Base-by-base conservation (phyloP, 2,888 invertebrate species). In the Anthrax anthrax region DNA sequence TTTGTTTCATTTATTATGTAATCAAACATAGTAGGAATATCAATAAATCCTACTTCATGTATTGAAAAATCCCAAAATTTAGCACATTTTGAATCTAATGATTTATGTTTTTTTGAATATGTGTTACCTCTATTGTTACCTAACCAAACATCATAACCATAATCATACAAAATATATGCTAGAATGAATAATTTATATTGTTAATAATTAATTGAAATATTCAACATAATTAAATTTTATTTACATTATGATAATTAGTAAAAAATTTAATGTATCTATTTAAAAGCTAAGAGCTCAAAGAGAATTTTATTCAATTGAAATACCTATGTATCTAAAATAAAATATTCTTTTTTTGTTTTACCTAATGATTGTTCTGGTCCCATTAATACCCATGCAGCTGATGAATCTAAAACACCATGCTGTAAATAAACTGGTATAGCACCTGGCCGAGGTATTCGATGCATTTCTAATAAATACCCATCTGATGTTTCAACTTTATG, bases 11-110 rank as follows among this genome's bases (percentile, higher is more conserved):
- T 56, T 1, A 81, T 64, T n/a, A 80, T 71, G 57, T 80, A 78
- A 60, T 92, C 83, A 39, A 95, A 80, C 71, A 81, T 82, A 0
- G 84, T 76, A 1, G 91, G 88, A 32, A 92, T 58, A 64, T 94
- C 94, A 51, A 76, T 73, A 16, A 70, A 52, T 0, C 80, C 83
- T 73, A 82, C 79, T 60, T 86, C 80, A 55, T 84, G 78, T 68
- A 77, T 84, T 44, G 80, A 80, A 55, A 72, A 80, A 44, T 72
- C 65, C 80, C 78, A 79, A 62, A 74, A 81, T 40, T 67, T 62
- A 12, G 61, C 55, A 72, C 75, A 56, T 47, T 73, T 64, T 1
- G 69, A 60, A 36, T 62, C 58, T 1, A 70, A 59, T 2, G 55
- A 60, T 12, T 61, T 57, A 52, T 80, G 79, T 18, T 64, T 61